Evolutionary conservation across 2,113 vertebrate genomes (phyloP).

Genomic region (Nycticryphes semicollaris): DNA sequence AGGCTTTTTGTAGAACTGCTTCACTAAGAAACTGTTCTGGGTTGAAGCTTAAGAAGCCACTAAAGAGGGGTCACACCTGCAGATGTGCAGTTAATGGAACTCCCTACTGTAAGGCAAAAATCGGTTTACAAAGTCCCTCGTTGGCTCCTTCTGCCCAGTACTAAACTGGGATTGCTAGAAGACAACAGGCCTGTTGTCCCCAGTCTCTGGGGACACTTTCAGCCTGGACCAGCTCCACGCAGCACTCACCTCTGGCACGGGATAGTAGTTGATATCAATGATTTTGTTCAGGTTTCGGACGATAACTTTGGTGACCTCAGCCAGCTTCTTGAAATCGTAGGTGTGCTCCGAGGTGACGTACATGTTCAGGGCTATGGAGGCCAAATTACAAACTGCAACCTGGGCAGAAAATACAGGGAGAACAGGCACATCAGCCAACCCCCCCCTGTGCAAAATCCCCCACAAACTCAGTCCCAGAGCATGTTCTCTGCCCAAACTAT

Average conservation of each 20-base stretch:
- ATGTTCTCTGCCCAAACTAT: not conserved
- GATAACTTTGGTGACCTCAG: conserved; percentile 90
- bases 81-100: fast-evolving
- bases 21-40: not conserved
- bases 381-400: conserved; percentile 96
- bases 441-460: not conserved
- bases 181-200: not conserved
- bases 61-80: not conserved
- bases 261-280: conserved; percentile 98
- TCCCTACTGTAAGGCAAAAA: not conserved
- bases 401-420: not conserved
- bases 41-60: not conserved
- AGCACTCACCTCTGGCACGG: conserved; percentile 85
- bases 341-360: conserved; percentile 88
- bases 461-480: not conserved
- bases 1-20: not conserved
- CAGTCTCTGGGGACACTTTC: fast-evolving
- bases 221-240: fast-evolving
- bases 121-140: fast-evolving
- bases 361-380: conserved; percentile 96
- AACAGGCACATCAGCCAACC: not conserved
- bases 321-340: conserved; percentile 89
- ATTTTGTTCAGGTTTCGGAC: conserved; percentile 96
- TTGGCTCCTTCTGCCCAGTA: not conserved
- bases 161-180: not conserved